Conservation (phyloP, 2,113 vertebrate species). For the Salvelinus fontinalis region DNA sequence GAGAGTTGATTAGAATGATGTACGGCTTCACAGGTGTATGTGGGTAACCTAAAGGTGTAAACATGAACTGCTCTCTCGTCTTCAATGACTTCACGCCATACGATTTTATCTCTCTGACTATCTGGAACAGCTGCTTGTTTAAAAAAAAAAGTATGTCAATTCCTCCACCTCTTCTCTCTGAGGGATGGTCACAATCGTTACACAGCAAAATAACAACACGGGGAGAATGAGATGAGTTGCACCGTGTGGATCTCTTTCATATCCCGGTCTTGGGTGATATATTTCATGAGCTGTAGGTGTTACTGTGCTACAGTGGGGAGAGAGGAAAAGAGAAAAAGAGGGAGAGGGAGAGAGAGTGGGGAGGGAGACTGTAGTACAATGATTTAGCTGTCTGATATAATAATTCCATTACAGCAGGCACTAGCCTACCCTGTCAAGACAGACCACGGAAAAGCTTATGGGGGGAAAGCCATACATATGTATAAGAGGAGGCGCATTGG, state of each 20-base stretch:
- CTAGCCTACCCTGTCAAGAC: too few species aligned
- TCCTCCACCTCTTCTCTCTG: constrained; percentile 36
- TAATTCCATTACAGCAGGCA: too few species aligned
- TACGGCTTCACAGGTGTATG: neutral
- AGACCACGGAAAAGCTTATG: too few species aligned
- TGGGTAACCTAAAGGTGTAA: neutral
- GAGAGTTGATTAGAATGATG: neutral
- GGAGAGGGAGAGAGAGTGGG: neutral
- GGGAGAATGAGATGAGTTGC: constrained; percentile 14
- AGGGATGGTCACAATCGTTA: constrained; percentile 63
- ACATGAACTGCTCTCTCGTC: neutral
- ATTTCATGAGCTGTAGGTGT: neutral
- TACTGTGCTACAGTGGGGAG: too few species aligned
- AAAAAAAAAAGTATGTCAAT: constrained; percentile 33
- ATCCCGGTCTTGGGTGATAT: neutral
- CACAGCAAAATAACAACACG: constrained; percentile 44
- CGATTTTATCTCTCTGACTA: neutral
- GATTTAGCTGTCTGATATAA: too few species aligned
- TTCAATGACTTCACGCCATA: constrained; percentile 12
- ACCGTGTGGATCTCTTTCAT: constrained; percentile 25
- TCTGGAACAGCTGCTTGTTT: neutral
- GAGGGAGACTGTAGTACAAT: too few species aligned
- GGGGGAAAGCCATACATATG: too few species aligned
- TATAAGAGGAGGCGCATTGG: neutral
- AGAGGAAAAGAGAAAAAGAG: too few species aligned